A percentile compares a stretch with the other conserved stretches of the same genome.
These are phyloP conservation scores for Sycobia sp. DNA, from an alignment of 1,140 invertebrate species.

Conservation along the genomic window DNA sequence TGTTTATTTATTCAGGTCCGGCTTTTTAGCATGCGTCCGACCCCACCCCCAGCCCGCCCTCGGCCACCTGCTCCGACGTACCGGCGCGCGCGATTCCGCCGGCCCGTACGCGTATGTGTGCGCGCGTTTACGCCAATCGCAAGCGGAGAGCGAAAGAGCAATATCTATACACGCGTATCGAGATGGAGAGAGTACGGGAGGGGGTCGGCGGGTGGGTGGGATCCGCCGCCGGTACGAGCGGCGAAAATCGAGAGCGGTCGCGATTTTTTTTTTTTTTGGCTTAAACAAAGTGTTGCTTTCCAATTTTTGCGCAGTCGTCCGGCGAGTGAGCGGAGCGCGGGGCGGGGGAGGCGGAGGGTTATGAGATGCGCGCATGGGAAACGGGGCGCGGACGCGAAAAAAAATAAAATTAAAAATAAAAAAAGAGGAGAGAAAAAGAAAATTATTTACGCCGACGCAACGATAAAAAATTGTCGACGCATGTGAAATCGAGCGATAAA, in stretches of 20 bases:
- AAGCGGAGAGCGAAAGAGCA: slow-evolving; percentile 11
- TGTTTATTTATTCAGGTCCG: slow-evolving; percentile 61
- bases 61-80: slow-evolving; percentile 26
- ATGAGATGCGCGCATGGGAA: too few species aligned
- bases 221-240: background rate
- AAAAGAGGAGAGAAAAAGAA: slow-evolving; percentile 14
- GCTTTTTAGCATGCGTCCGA: slow-evolving; percentile 56
- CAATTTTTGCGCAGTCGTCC: slow-evolving; percentile 44
- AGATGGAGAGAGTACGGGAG: slow-evolving; percentile 8
- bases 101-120: background rate
- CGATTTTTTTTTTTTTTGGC: slow-evolving; percentile 51
- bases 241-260: slow-evolving; percentile 25
- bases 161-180: too few species aligned
- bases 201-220: background rate
- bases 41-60: slow-evolving; percentile 33
- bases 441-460: slow-evolving; percentile 26
- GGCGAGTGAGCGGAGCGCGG: slow-evolving; percentile 1
- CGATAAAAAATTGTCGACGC: slow-evolving; percentile 32
- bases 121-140: slow-evolving; percentile 28
- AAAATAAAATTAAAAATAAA: too few species aligned
- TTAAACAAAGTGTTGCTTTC: slow-evolving; percentile 42
- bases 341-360: slow-evolving; percentile 9
- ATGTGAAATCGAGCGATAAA: slow-evolving; percentile 25
- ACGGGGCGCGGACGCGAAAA: too few species aligned
- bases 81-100: background rate